Evolutionary conservation across 1,140 invertebrate species (phyloP).

Genomic region (Halictus rubicundus): DNA sequence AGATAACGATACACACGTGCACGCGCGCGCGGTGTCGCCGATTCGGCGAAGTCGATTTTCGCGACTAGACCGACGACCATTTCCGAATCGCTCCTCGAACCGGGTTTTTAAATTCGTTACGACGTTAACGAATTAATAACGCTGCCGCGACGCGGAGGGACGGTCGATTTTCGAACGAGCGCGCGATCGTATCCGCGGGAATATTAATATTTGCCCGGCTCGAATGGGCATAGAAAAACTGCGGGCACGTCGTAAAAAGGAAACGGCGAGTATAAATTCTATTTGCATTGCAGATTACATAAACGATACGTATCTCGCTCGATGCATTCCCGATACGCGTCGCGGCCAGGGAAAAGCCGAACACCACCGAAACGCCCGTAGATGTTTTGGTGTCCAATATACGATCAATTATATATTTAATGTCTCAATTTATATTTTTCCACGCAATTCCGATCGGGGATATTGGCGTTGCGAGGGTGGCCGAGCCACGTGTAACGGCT

Average conservation of each 20-base stretch:
- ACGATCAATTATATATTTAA: not conserved
- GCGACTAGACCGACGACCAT: not conserved
- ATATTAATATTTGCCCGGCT: no score
- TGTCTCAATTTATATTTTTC: not conserved
- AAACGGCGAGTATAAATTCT: slow-evolving; percentile 45
- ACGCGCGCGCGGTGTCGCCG: not conserved
- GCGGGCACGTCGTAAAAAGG: slow-evolving; percentile 39
- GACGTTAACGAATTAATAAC: no score
- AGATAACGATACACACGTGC: slow-evolving; percentile 16
- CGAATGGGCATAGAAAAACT: not conserved
- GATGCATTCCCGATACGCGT: slow-evolving; percentile 46
- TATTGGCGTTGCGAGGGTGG: no score
- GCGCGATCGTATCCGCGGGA: no score
- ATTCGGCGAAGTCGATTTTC: not conserved
- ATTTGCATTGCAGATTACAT: slow-evolving; percentile 58
- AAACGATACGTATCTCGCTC: slow-evolving; percentile 50
- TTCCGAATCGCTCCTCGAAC: not conserved
- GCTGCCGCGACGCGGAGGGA: no score
- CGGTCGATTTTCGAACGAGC: no score
- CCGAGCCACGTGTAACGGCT: no score
- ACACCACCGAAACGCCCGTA: slow-evolving; percentile 22
- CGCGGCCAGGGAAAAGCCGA: slow-evolving; percentile 1
- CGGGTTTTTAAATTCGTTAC: no score
- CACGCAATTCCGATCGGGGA: not conserved
- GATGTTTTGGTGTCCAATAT: not conserved